Conservation (phyloP, 2,888 invertebrate species). For the Rhorus exstirpatorius region DNA sequence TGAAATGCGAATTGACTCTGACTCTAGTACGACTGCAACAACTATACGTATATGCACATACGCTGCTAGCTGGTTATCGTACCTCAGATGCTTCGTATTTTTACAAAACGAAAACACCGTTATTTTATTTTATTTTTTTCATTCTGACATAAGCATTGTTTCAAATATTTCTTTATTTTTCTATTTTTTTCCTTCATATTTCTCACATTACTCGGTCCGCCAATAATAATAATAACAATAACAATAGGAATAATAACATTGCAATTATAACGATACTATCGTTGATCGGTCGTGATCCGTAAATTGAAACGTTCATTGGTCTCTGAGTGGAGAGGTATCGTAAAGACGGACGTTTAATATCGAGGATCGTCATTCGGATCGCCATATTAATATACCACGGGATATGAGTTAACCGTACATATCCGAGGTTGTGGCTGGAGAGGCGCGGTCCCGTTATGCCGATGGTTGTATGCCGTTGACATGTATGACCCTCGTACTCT, state of each 20-base stretch:
- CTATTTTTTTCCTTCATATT: too few species aligned
- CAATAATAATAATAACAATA: slow-evolving; percentile 18
- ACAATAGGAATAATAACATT: slow-evolving; percentile 45
- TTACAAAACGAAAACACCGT: too few species aligned
- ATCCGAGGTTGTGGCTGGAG: slow-evolving; percentile 52
- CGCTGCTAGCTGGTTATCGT: background rate
- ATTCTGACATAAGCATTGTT: too few species aligned
- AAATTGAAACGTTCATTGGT: slow-evolving; percentile 44
- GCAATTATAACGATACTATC: background rate
- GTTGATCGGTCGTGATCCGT: slow-evolving; percentile 31
- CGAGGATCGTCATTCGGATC: slow-evolving; percentile 72
- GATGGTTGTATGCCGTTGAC: slow-evolving; percentile 79
- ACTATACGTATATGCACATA: background rate
- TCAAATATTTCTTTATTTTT: background rate
- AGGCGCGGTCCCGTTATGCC: slow-evolving; percentile 53
- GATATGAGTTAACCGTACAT: slow-evolving; percentile 82
- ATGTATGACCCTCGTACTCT: slow-evolving; percentile 80
- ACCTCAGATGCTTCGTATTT: too few species aligned
- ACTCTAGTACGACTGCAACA: background rate
- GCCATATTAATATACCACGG: slow-evolving; percentile 81
- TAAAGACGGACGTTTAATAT: slow-evolving; percentile 78
- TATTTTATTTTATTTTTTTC: too few species aligned
- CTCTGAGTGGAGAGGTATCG: slow-evolving; percentile 43
- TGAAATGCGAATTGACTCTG: slow-evolving; percentile 31
- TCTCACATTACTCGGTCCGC: background rate